These are phyloP conservation scores for Alentia gelatinosa DNA, from an alignment of 2,888 invertebrate genomes.

Conservation along the genomic window DNA sequence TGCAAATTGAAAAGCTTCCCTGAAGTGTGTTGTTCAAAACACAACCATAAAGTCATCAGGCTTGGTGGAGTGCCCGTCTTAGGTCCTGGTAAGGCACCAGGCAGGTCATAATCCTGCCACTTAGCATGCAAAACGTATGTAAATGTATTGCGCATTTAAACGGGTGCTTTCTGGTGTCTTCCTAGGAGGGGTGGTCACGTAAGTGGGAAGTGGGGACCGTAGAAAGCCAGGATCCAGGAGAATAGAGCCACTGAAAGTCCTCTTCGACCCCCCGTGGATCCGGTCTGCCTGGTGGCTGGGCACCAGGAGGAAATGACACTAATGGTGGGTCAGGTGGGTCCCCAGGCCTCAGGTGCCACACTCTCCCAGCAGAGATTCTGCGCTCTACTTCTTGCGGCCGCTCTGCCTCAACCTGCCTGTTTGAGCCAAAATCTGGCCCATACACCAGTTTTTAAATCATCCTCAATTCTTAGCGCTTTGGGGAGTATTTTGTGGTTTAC, in stretches of 20 bases:
- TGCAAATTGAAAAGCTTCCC: background rate
- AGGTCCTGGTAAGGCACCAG: background rate
- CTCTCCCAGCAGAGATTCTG: too few species aligned
- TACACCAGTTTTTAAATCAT: too few species aligned
- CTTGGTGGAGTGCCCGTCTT: background rate
- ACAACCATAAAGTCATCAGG: constrained; percentile 10
- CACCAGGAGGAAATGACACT: background rate
- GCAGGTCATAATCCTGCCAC: background rate
- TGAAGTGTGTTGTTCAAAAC: background rate
- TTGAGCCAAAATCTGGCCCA: too few species aligned
- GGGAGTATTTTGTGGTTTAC: too few species aligned
- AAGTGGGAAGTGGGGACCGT: background rate
- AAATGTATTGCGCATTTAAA: background rate
- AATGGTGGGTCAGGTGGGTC: background rate
- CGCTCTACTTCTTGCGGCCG: too few species aligned
- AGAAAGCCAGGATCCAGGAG: background rate
- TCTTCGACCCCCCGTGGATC: too few species aligned
- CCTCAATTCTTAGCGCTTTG: too few species aligned
- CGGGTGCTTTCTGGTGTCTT: background rate
- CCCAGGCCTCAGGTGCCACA: background rate
- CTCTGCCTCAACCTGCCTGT: too few species aligned
- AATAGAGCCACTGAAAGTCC: too few species aligned
- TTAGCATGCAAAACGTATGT: background rate
- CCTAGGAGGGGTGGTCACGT: too few species aligned
- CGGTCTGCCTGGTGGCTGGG: too few species aligned